phyloP scores from a whole-genome alignment of 2,113 vertebrate genomes.

The Marcusenius ussheri region DNA sequence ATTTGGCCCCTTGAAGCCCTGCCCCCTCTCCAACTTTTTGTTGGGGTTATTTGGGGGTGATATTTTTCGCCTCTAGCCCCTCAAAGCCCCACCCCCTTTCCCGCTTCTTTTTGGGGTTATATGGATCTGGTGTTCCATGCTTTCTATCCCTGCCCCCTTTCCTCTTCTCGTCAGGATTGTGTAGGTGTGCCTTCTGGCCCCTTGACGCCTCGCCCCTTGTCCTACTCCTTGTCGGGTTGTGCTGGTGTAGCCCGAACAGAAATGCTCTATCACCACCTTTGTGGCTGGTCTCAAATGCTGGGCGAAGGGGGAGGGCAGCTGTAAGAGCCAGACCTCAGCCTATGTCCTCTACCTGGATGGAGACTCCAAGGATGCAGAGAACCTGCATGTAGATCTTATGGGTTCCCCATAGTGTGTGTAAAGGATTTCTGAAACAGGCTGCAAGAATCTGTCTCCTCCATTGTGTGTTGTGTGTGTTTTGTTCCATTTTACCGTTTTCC shows the following conservation, averaged over 20 bases:
- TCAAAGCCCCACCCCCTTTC: too few species aligned
- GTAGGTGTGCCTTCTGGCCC: too few species aligned
- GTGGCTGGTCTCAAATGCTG: not conserved
- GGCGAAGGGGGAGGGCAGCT: not conserved
- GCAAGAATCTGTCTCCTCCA: not conserved
- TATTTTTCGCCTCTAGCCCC: too few species aligned
- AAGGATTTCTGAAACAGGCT: not conserved
- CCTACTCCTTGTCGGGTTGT: not conserved
- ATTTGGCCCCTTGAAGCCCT: too few species aligned
- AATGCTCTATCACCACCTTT: not conserved
- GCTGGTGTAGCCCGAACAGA: not conserved
- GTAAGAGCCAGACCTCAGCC: slow-evolving; percentile 21
- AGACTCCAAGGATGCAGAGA: not conserved
- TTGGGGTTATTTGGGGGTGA: too few species aligned
- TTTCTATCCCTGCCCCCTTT: too few species aligned
- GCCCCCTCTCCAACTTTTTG: too few species aligned
- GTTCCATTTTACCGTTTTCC: slow-evolving; percentile 51
- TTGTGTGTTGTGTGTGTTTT: not conserved
- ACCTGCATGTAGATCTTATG: not conserved
- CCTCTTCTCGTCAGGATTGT: too few species aligned
- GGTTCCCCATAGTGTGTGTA: not conserved
- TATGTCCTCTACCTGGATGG: slow-evolving; percentile 11
- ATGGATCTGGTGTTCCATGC: too few species aligned
- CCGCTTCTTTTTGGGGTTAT: too few species aligned
- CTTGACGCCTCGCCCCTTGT: not conserved